Percentiles rank a stretch among this genome's conserved stretches.
phyloP scores from a whole-genome alignment of 2,888 invertebrate species.

The Shargacucullia verbasci region DNA sequence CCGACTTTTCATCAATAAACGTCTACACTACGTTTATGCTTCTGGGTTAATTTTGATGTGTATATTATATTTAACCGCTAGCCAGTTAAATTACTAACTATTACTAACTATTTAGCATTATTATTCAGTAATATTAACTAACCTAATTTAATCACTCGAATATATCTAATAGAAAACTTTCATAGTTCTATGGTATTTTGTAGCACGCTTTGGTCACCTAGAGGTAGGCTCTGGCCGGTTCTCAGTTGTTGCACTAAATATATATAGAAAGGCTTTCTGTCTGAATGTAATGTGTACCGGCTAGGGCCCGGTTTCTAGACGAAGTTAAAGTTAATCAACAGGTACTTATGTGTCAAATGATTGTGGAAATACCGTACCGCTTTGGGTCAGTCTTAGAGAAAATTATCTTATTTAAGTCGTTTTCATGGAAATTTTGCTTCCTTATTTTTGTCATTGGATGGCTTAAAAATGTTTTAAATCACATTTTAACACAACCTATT shows the following conservation, averaged over 20 bases:
- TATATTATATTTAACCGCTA: too few relatives aligned
- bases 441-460: background rate
- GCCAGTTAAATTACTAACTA: too few relatives aligned
- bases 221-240: slow-evolving; percentile 74
- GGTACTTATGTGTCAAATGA: slow-evolving; percentile 58
- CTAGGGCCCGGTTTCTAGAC: slow-evolving; percentile 63
- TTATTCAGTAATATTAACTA: too few relatives aligned
- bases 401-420: background rate
- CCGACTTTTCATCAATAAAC: too few relatives aligned
- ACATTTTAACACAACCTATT: too few relatives aligned
- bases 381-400: slow-evolving; percentile 20
- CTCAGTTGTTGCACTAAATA: slow-evolving; percentile 68
- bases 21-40: too few relatives aligned
- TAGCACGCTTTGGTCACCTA: slow-evolving; percentile 72
- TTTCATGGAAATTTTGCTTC: too few relatives aligned
- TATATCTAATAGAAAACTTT: slow-evolving; percentile 39
- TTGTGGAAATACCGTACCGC: slow-evolving; percentile 37
- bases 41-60: too few relatives aligned
- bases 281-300: slow-evolving; percentile 64
- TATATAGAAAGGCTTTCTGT: slow-evolving; percentile 70
- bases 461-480: too few relatives aligned
- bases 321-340: slow-evolving; percentile 63
- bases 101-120: too few relatives aligned
- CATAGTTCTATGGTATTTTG: slow-evolving; percentile 68
- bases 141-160: background rate